phyloP scores from a whole-genome alignment of 2,113 vertebrate species.

The Salminus brasiliensis region DNA sequence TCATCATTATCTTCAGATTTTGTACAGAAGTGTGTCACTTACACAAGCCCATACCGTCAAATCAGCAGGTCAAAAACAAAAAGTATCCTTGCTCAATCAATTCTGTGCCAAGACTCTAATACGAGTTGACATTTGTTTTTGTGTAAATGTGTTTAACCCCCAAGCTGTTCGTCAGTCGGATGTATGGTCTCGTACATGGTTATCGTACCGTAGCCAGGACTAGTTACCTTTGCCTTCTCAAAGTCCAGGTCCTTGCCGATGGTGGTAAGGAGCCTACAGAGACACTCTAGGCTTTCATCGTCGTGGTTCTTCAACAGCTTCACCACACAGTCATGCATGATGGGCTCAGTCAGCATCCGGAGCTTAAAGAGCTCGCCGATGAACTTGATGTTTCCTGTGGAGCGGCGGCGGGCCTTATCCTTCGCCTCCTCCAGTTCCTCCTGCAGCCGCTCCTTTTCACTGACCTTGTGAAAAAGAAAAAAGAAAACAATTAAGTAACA shows the following conservation, averaged over 20 bases:
- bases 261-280: slow-evolving; percentile 94
- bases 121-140: too few relatives aligned
- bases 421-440: slow-evolving; percentile 93
- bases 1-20: too few relatives aligned
- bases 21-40: too few relatives aligned
- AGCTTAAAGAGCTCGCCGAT: slow-evolving; percentile 98
- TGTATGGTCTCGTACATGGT: too few relatives aligned
- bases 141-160: too few relatives aligned
- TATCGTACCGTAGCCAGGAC: neutral
- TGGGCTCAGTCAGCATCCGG: slow-evolving; percentile 96
- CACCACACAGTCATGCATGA: slow-evolving; percentile 98
- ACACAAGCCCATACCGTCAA: too few relatives aligned
- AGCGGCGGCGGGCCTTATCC: slow-evolving; percentile 92
- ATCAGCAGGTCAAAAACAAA: too few relatives aligned
- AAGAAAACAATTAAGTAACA: neutral
- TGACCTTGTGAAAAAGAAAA: slow-evolving; percentile 72
- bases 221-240: slow-evolving; percentile 93
- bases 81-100: too few relatives aligned
- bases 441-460: slow-evolving; percentile 87
- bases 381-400: slow-evolving; percentile 97
- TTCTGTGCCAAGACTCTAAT: too few relatives aligned
- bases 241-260: slow-evolving; percentile 98
- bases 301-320: slow-evolving; percentile 98
- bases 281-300: slow-evolving; percentile 92
- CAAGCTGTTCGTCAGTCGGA: too few relatives aligned